Evolutionary conservation across 2,888 invertebrate species (phyloP).

Genomic region (Hipparchia semele): DNA sequence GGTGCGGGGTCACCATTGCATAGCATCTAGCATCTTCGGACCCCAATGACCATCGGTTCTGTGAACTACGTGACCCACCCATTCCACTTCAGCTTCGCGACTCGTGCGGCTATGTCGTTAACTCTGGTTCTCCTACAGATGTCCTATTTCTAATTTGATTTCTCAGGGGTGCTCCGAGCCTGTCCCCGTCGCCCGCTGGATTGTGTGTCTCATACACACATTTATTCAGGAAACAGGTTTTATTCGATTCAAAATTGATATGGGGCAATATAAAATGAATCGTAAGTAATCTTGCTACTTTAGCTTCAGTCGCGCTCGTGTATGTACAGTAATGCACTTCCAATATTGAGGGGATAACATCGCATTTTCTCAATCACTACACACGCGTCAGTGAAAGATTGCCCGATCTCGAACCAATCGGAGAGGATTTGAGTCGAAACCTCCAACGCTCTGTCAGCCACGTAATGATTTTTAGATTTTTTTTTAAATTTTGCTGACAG

Average conservation of each 20-base stretch:
- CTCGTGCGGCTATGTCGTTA: no score
- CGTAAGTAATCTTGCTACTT: conserved; percentile 26
- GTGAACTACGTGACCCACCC: no score
- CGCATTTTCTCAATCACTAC: conserved; percentile 29
- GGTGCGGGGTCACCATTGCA: no score
- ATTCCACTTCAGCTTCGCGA: no score
- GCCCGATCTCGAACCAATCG: conserved; percentile 28
- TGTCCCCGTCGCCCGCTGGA: background rate
- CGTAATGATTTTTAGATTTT: conserved; percentile 9
- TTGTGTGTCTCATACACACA: background rate
- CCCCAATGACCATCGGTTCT: no score
- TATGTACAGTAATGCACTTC: conserved; percentile 24
- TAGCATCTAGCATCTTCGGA: no score
- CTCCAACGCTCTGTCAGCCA: conserved; percentile 27
- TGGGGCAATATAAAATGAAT: background rate
- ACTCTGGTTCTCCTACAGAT: no score
- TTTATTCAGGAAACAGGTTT: background rate
- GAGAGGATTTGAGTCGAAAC: conserved; percentile 12
- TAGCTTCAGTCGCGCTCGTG: conserved; percentile 23
- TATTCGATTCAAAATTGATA: background rate
- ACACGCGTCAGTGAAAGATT: conserved; percentile 31
- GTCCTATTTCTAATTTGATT: no score
- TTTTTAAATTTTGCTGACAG: no score
- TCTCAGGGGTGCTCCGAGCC: no score
- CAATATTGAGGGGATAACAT: conserved; percentile 26